phyloP scores from a whole-genome alignment of 2,888 invertebrate species.

The Hybos culiciformis region DNA sequence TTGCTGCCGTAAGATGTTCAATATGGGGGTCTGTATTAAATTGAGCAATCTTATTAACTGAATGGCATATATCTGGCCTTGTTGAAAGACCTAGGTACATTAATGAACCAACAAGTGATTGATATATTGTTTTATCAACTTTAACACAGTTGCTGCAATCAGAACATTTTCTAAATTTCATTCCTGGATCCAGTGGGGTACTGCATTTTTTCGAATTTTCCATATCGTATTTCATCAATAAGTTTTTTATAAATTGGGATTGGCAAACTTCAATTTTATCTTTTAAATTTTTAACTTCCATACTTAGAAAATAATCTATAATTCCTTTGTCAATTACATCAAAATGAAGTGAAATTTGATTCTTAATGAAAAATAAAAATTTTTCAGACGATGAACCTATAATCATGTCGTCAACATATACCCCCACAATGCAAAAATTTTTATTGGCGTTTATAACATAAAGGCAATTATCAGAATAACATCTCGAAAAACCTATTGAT shows the following conservation, averaged over 20 bases:
- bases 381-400: conserved; percentile 1
- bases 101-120: conserved; percentile 12
- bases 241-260: conserved; percentile 2
- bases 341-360: conserved; percentile 4
- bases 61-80: conserved; percentile 11
- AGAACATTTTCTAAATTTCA: neutral
- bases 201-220: neutral
- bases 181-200: conserved; percentile 7
- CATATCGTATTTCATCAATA: neutral
- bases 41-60: conserved; percentile 9
- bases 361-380: conserved; percentile 9
- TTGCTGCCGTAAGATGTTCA: conserved; percentile 11
- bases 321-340: conserved; percentile 10
- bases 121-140: conserved; percentile 4
- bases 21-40: conserved; percentile 8
- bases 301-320: conserved; percentile 7
- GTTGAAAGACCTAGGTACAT: conserved; percentile 11
- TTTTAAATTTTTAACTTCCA: conserved; percentile 3
- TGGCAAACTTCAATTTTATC: conserved; percentile 1
- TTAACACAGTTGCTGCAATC: conserved; percentile 3
- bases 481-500: conserved; percentile 1
- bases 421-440: conserved; percentile 4
- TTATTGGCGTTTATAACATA: conserved; percentile 1
- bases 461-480: conserved; percentile 5
- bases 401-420: conserved; percentile 11